Evolutionary conservation across 1,140 invertebrate species (phyloP).

Genomic region (Tetraneura akinire): DNA sequence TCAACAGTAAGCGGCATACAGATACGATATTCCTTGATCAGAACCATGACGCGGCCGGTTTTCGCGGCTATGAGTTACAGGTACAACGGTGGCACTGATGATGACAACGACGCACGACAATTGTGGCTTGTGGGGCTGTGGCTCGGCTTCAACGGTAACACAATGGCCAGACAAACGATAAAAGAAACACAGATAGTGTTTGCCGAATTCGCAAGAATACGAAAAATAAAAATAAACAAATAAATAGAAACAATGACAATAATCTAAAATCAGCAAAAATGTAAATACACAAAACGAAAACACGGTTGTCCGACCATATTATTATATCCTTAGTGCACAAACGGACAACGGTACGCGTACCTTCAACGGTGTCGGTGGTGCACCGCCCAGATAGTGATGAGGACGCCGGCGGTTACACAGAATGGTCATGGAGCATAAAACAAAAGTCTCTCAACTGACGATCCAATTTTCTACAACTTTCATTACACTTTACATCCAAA

Average conservation of each 20-base stretch:
- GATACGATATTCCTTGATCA: conserved; percentile 86
- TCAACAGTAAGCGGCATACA: conserved; percentile 89
- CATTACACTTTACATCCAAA: not conserved
- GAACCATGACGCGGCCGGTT: conserved; percentile 65
- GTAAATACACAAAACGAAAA: conserved; percentile 40
- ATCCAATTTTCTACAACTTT: not conserved
- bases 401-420: not conserved
- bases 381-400: conserved; percentile 14
- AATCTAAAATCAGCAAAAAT: conserved; percentile 31
- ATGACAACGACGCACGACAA: not conserved
- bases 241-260: conserved; percentile 22
- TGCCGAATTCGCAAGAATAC: not conserved
- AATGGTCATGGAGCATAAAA: conserved; percentile 23
- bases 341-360: conserved; percentile 6
- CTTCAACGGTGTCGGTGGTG: conserved; percentile 8
- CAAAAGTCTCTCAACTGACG: not conserved
- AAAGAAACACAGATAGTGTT: not conserved
- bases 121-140: too few relatives aligned
- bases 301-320: conserved; percentile 37
- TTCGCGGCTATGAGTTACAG: not conserved
- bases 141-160: too few relatives aligned
- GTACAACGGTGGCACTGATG: not conserved
- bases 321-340: conserved; percentile 16
- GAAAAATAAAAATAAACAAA: not conserved
- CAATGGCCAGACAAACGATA: not conserved